Evolutionary conservation across 2,888 invertebrate species (phyloP), one percentile per base, ranked within the genome.

Genomic region (Tuberolachnus salignus): DNA sequence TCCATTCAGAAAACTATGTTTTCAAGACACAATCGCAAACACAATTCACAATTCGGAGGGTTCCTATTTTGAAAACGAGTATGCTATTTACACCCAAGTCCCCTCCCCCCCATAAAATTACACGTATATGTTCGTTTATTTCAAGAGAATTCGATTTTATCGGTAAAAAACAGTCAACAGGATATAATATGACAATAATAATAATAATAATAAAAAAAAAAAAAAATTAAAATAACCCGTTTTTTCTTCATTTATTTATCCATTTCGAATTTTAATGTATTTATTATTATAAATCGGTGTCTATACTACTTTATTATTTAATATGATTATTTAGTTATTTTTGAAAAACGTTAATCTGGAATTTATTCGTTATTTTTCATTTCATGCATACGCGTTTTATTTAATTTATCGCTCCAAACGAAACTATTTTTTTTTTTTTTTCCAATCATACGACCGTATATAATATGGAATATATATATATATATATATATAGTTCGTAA

Each of bases 71-170:
- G n/a, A n/a, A n/a, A n/a, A n/a, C n/a, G n/a, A n/a, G n/a, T n/a
- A n/a, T n/a, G n/a, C n/a, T n/a, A n/a, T n/a, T n/a, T n/a, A n/a
- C n/a, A n/a, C n/a, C n/a, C n/a, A n/a, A n/a, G n/a, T n/a, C n/a
- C n/a, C n/a, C n/a, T n/a, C n/a, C n/a, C n/a, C n/a, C n/a, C n/a
- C n/a, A n/a, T n/a, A n/a, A n/a, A n/a, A n/a, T n/a, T n/a, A n/a
- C n/a, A n/a, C n/a, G n/a, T n/a, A n/a, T n/a, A n/a, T n/a, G n/a
- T n/a, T n/a, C n/a, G n/a, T n/a, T n/a, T n/a, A n/a, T n/a, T n/a
- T n/a, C n/a, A n/a, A n/a, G n/a, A n/a, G n/a, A 51, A 64, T 74
- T 21, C 34, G 21, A 64, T 63, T 73, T 63, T 34, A 73, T 53
- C 51, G 21, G 42, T 53, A 53, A 74, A 34, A 74, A 74, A 53